Evolutionary conservation across 2,797 vertebrate genomes (phyloP).

Genomic region (Orientallactaga sibirica): DNA sequence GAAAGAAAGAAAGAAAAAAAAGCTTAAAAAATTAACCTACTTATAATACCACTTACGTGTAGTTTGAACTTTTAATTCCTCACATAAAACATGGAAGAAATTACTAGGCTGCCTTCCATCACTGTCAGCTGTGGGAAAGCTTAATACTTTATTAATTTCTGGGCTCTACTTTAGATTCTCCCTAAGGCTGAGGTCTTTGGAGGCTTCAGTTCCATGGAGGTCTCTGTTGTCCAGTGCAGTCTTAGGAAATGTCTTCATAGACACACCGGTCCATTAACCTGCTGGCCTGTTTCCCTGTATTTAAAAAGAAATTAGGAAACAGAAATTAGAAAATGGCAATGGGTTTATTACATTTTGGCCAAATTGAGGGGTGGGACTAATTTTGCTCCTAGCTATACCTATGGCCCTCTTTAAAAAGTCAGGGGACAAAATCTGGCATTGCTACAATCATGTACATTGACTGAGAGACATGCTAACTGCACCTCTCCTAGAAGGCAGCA

Average conservation of each 20-base stretch:
- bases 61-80: conserved; percentile 21
- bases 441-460: background rate
- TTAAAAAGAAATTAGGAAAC: background rate
- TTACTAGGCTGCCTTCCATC: background rate
- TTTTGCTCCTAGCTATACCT: no score
- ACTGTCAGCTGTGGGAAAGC: background rate
- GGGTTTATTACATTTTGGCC: background rate
- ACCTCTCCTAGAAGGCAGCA: background rate
- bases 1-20: no score
- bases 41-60: background rate
- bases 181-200: no score
- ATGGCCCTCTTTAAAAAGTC: background rate
- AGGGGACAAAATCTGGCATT: background rate
- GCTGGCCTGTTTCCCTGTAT: background rate
- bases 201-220: background rate
- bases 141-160: background rate
- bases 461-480: background rate
- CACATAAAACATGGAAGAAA: background rate
- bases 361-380: background rate
- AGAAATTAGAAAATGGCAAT: background rate
- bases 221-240: background rate
- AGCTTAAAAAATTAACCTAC: no score
- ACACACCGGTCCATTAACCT: background rate
- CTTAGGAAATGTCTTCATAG: background rate
- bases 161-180: background rate